A percentile compares a stretch with the other conserved stretches of the same genome.
Evolutionary conservation across 1,140 invertebrate species (phyloP).

Genomic region (Delia radicum): DNA sequence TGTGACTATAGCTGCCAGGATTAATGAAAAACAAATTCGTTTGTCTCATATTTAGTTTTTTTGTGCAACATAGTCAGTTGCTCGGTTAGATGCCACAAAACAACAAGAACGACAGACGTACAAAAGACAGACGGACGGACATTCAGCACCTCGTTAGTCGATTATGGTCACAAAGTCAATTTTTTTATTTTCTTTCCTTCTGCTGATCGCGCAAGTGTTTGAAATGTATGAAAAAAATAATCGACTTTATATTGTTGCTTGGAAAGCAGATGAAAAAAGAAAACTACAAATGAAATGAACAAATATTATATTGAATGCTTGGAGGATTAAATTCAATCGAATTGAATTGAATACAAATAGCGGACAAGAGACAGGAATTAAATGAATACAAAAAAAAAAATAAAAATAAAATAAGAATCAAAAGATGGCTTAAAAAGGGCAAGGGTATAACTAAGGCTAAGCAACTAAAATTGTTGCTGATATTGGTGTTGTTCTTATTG

Average conservation of each 20-base stretch:
- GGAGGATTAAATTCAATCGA: constrained; percentile 18
- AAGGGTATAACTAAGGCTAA: neutral
- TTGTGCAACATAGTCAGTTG: too few species aligned
- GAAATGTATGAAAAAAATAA: neutral
- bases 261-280: neutral
- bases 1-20: constrained; percentile 34
- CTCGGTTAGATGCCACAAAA: neutral
- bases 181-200: neutral
- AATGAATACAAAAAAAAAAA: neutral
- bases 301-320: neutral
- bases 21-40: constrained; percentile 41
- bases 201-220: neutral
- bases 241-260: constrained; percentile 1
- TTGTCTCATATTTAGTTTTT: neutral
- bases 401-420: neutral
- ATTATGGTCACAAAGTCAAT: constrained; percentile 20
- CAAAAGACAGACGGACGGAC: neutral
- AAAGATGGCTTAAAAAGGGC: neutral
- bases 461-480: neutral
- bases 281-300: neutral
- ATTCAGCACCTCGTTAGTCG: constrained; percentile 31
- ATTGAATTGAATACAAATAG: constrained; percentile 21
- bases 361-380: neutral
- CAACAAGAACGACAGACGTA: neutral
- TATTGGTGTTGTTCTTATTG: neutral